phyloP scores from a whole-genome alignment of 2,113 vertebrate genomes.

The Thamnaconus septentrionalis region DNA sequence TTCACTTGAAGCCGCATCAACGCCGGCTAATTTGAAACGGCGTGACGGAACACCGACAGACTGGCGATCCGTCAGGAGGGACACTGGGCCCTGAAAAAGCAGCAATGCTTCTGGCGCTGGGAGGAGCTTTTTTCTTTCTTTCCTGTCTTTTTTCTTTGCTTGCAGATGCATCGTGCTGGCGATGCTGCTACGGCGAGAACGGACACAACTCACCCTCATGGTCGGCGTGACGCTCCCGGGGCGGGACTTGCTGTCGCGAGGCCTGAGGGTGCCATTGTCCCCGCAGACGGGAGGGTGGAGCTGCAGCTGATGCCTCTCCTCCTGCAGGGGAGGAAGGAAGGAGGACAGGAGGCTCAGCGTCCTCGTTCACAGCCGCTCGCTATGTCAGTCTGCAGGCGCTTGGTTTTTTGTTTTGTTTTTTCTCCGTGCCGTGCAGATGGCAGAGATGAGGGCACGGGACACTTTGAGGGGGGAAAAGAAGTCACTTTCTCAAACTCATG shows the following conservation, averaged over 20 bases:
- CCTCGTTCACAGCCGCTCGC: constrained; percentile 43
- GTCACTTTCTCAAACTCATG: too few species aligned
- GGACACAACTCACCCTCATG: constrained; percentile 81
- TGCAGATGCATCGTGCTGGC: background rate
- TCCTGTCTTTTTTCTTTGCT: constrained; percentile 12
- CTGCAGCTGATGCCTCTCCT: constrained; percentile 86
- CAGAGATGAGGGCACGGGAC: constrained; percentile 6
- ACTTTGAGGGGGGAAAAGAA: background rate
- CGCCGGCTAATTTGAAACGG: background rate
- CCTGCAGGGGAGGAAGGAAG: constrained; percentile 74
- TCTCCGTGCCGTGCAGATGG: constrained; percentile 36
- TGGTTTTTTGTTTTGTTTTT: too few species aligned
- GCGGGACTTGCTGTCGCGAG: constrained; percentile 84
- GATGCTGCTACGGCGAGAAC: too few species aligned
- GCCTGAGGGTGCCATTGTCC: constrained; percentile 80
- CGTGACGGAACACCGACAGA: constrained; percentile 6
- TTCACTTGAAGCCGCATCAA: too few species aligned
- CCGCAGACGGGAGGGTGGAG: constrained; percentile 75
- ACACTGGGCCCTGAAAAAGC: constrained; percentile 24
- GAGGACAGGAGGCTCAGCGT: constrained; percentile 49
- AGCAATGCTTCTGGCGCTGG: constrained; percentile 23
- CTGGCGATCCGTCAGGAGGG: background rate
- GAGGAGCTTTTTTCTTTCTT: constrained; percentile 23
- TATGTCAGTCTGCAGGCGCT: constrained; percentile 18
- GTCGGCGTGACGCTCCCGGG: constrained; percentile 83